These are phyloP conservation scores for Zapus hudsonius DNA, from an alignment of 2,113 vertebrate genomes.

Conservation along the genomic window DNA sequence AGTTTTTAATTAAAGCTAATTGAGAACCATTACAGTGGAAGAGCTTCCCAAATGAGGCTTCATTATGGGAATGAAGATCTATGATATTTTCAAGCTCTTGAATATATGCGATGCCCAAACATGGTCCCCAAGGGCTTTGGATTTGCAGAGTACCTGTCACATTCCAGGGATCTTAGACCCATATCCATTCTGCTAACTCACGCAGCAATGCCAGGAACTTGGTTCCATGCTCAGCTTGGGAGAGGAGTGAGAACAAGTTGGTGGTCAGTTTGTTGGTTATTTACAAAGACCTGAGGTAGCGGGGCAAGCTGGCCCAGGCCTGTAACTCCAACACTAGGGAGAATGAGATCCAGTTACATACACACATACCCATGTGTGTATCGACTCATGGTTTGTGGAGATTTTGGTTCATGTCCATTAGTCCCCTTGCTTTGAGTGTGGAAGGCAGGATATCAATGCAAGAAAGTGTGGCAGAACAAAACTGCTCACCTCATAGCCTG, in stretches of 20 bases:
- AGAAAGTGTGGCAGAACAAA: background rate
- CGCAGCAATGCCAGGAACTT: rapidly evolving
- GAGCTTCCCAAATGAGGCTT: background rate
- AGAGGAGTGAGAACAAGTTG: background rate
- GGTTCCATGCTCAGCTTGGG: no score
- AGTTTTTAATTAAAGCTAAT: no score
- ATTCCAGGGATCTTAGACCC: background rate
- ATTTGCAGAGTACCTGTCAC: background rate
- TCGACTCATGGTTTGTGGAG: background rate
- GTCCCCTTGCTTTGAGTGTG: background rate
- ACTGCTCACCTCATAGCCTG: background rate
- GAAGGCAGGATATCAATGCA: no score
- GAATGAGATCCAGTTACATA: background rate
- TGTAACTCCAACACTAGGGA: background rate
- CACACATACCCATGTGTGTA: no score
- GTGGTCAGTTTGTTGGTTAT: background rate
- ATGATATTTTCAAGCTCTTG: background rate
- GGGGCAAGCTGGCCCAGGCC: no score
- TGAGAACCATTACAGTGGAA: background rate
- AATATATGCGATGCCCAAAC: background rate
- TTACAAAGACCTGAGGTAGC: background rate
- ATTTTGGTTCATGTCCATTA: background rate
- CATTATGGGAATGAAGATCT: background rate
- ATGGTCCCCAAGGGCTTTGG: background rate
- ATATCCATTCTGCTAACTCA: background rate